Evolutionary conservation across 2,888 invertebrate genomes (phyloP), one percentile per base, ranked within the genome.

Genomic region (Scaeva pyrastri): DNA sequence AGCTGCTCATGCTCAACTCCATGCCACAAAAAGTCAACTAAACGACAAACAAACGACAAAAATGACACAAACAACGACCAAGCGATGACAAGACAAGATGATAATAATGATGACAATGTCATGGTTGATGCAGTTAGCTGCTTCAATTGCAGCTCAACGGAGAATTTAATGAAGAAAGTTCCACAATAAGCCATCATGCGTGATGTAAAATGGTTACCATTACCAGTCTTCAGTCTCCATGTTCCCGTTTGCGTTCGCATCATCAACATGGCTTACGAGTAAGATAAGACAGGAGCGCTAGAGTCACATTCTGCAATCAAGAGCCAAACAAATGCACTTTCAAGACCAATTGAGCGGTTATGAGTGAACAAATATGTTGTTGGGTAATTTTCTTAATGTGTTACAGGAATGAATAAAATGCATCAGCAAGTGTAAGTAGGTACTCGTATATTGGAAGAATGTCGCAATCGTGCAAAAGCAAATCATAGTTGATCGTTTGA

Each of bases 311-410:
- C 78, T 11, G 39, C 56, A 70, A 71, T 56, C 58, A 73, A 84
- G 68, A 5, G 5, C 5, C 31, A 26, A 81, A 50, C 55, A 82
- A 86, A 82, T 86, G 78, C 82, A 82, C 82, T 86, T 78, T 86
- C 82, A 82, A 82, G 86, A 86, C 60, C 86, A 86, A 86, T 82
- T 86, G 82, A 86, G 86, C 73, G 78, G 77, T 86, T 74, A 81
- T 64, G 81, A 71, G 5, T 64, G 74, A 74, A 50, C 86, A 78
- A 86, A 86, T 74, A 78, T n/a, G n/a, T n/a, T n/a, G 82, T 78
- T 82, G 82, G 78, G 71, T 74, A 82, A 86, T 82, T 74, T 74
- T 31, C 71, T 50, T 68, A 76, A 85, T 62, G 45, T 36, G 12
- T n/a, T 66, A 45, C 50, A 66, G 66, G 72, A 76, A 48, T 19